These are phyloP conservation scores for Leptoteleia sp. DNA, from an alignment of 1,140 invertebrate species.

Conservation along the genomic window DNA sequence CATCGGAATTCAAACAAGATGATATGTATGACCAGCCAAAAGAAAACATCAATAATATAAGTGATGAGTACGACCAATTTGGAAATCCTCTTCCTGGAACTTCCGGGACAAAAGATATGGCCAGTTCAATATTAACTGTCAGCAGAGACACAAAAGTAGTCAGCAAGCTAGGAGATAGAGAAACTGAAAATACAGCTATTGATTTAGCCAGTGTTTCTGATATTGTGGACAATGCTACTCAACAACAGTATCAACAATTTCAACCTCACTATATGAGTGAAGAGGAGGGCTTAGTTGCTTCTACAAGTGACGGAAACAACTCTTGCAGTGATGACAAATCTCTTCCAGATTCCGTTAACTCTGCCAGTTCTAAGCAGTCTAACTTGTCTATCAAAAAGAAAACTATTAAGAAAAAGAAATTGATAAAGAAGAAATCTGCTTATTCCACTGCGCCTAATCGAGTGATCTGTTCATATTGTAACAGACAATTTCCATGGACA, in stretches of 20 bases:
- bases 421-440: constrained; percentile 93
- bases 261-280: constrained; percentile 84
- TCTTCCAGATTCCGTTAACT: constrained; percentile 78
- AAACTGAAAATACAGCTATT: constrained; percentile 75
- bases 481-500: constrained; percentile 96
- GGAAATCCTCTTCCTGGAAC: constrained; percentile 60
- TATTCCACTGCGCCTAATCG: constrained; percentile 97
- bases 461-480: constrained; percentile 94
- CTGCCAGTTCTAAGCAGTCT: constrained; percentile 70
- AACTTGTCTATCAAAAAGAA: constrained; percentile 59
- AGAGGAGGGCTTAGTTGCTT: constrained; percentile 88
- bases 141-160: constrained; percentile 38
- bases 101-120: constrained; percentile 42
- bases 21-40: constrained; percentile 41
- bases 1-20: constrained; percentile 23
- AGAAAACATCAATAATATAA: constrained; percentile 71
- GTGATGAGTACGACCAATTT: constrained; percentile 70
- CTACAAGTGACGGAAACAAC: constrained; percentile 89
- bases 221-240: constrained; percentile 90
- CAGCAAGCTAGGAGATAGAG: constrained; percentile 58
- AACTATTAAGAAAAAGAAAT: constrained; percentile 72
- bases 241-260: constrained; percentile 86
- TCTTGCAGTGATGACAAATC: constrained; percentile 90
- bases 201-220: constrained; percentile 90
- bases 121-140: constrained; percentile 30